Evolutionary conservation across 2,113 vertebrate genomes (phyloP).

Genomic region (Crotalus viridis): DNA sequence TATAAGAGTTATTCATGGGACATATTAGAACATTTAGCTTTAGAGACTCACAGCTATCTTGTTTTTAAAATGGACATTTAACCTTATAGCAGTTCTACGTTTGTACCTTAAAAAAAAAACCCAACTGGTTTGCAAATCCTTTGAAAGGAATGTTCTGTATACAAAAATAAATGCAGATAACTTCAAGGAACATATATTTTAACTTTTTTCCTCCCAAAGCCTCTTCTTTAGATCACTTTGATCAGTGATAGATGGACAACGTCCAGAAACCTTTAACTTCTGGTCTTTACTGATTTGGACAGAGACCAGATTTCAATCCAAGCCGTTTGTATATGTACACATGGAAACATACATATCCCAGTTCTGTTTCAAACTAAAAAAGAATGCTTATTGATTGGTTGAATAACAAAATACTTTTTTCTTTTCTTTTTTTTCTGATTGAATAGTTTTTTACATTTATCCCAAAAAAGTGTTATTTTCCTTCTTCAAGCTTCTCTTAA

Average conservation of each 20-base stretch:
- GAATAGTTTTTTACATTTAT: conserved; percentile 61
- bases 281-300: conserved; percentile 63
- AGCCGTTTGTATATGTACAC: background rate
- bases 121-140: conserved; percentile 31
- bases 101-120: conserved; percentile 33
- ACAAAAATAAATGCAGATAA: conserved; percentile 70
- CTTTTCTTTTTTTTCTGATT: conserved; percentile 59
- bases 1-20: conserved; percentile 14
- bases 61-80: conserved; percentile 47
- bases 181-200: conserved; percentile 68
- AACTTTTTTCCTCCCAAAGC: conserved; percentile 66
- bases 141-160: conserved; percentile 57
- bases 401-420: conserved; percentile 40
- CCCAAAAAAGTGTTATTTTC: conserved; percentile 57
- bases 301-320: conserved; percentile 57
- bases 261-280: conserved; percentile 76
- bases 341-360: background rate
- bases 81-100: conserved; percentile 51
- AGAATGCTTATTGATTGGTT: conserved; percentile 60
- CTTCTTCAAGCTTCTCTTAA: conserved; percentile 55
- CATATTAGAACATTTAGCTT: conserved; percentile 43
- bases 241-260: conserved; percentile 88
- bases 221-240: conserved; percentile 81
- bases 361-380: conserved; percentile 63
- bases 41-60: conserved; percentile 43